Conservation (phyloP, 2,888 invertebrate species). For the Drosophila pseudotalamancana region DNA sequence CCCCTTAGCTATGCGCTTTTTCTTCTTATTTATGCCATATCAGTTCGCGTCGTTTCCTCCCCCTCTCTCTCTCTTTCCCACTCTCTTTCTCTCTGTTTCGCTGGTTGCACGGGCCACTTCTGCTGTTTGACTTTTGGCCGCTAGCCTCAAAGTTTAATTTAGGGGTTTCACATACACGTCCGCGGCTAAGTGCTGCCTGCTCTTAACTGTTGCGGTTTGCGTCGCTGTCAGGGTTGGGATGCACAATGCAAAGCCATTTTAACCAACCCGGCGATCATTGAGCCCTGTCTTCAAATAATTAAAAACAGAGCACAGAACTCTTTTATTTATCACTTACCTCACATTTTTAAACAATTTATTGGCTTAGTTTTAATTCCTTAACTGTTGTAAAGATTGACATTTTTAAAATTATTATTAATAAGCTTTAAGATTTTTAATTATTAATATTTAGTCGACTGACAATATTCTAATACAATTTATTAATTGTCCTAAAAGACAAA, state of each 20-base stretch:
- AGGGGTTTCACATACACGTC: slow-evolving; percentile 53
- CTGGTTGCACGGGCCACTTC: slow-evolving; percentile 13
- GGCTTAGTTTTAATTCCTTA: too few species aligned
- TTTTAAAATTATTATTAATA: too few species aligned
- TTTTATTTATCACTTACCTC: not conserved
- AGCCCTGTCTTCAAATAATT: slow-evolving; percentile 6
- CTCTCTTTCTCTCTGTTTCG: not conserved
- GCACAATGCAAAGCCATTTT: not conserved
- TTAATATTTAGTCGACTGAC: too few species aligned
- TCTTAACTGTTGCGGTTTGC: slow-evolving; percentile 38
- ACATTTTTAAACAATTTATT: too few species aligned
- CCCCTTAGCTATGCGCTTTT: slow-evolving; percentile 5
- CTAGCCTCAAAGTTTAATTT: slow-evolving; percentile 64
- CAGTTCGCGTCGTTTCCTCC: slow-evolving; percentile 21
- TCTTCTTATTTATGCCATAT: slow-evolving; percentile 18
- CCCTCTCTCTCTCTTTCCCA: not conserved
- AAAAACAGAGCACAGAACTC: not conserved
- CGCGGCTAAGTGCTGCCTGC: slow-evolving; percentile 35
- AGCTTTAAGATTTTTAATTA: too few species aligned
- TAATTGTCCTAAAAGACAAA: too few species aligned
- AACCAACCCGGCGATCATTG: not conserved
- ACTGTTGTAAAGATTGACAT: too few species aligned
- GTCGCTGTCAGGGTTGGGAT: not conserved
- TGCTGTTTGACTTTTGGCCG: slow-evolving; percentile 45
- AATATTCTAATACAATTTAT: too few species aligned